Evolutionary conservation across 2,113 vertebrate species (phyloP).

Genomic region (Haplochromis burtoni): DNA sequence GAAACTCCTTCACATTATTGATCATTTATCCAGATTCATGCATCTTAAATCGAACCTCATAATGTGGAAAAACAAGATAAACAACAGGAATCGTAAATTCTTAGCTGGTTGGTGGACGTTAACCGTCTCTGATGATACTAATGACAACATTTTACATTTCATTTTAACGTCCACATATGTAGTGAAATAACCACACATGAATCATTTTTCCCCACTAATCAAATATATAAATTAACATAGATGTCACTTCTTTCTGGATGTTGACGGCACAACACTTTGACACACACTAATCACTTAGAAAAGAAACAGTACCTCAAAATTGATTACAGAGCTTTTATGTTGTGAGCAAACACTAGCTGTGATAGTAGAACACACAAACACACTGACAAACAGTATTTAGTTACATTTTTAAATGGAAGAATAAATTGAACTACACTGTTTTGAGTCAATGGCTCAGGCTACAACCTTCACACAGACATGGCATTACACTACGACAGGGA

Average conservation of each 20-base stretch:
- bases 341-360: slow-evolving; percentile 16
- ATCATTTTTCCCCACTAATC: not conserved
- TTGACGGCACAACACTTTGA: slow-evolving; percentile 18
- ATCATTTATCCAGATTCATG: not conserved
- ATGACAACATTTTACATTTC: not conserved
- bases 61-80: slow-evolving; percentile 13
- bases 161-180: not conserved
- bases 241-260: not conserved
- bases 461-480: not conserved
- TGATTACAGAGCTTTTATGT: slow-evolving; percentile 1
- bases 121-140: not conserved
- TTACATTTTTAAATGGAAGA: slow-evolving; percentile 4
- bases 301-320: not conserved
- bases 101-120: not conserved
- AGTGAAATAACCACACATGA: not conserved
- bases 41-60: not conserved
- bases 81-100: not conserved
- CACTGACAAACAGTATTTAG: not conserved
- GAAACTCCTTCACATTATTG: not conserved
- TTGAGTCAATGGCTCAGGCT: not conserved
- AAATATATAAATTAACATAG: not conserved
- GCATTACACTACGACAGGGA: slow-evolving; percentile 1
- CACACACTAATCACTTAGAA: slow-evolving; percentile 19
- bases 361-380: not conserved
- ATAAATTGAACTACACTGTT: not conserved